Base-by-base conservation (phyloP, 2,113 vertebrate genomes). In the Ceuthmochares aereus region DNA sequence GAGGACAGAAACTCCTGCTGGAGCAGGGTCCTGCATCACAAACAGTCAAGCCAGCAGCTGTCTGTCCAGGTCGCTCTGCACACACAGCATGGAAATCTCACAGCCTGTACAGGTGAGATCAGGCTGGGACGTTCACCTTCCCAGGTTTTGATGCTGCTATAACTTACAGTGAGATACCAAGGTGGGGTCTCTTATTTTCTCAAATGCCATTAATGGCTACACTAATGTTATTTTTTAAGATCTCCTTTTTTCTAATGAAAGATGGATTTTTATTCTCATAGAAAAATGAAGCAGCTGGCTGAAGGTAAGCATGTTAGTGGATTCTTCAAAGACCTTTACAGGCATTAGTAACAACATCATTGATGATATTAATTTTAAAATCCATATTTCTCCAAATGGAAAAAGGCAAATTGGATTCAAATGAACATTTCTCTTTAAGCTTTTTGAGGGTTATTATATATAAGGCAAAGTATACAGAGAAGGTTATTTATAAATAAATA, bases 41-140 rank as follows among this genome's bases (percentile, higher is more conserved):
- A 45, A 14, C 43, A 16, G 43, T 16, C 43, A 45, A 45, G 43
- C 43, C 43, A 45, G 43, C 43, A 45, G 43, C 43, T 45, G 43
- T 45, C 43, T 45, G 43, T 45, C 43, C 43, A 45, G 43, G 18
- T 45, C 18, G 14, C 43, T 45, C 43, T 19, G 18, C 43, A 45
- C 43, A 45, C 43, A 45, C 43, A 14, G 17, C 43, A 15, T 1
- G 11, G 37, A 26, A 47, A 32, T 45, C 60, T 27, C 80, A 27
- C 79, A 8, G 4, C 2, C 43, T 36, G 9, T 3, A 8, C 2
- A 14, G 25, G 25, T 12, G 14, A 21, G 5, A 22, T 4, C 23
- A 5, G 30, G 8, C 5, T 10, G 9, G 20, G 56, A 42, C 0
- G 1, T 55, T 45, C 15, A 14, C 43, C 23, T 23, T 8, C 30